These are phyloP conservation scores for Drosophila carrolli DNA, from an alignment of 1,140 invertebrate genomes.

Conservation along the genomic window DNA sequence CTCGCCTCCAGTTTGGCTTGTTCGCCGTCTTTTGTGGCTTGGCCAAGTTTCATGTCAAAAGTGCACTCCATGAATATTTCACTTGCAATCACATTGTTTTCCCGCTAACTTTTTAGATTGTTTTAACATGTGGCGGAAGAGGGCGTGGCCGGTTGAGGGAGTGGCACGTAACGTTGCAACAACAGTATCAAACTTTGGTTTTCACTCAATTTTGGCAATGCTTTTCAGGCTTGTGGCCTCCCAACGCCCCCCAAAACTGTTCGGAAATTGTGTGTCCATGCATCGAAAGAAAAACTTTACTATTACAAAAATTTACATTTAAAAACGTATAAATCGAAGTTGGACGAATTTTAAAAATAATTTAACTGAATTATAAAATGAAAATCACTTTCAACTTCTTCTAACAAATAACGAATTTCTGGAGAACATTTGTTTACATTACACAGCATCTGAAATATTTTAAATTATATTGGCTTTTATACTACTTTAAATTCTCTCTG, in stretches of 20 bases:
- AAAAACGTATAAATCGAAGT: too few relatives aligned
- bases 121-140: constrained; percentile 81
- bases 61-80: constrained; percentile 81
- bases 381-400: too few relatives aligned
- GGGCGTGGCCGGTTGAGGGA: constrained; percentile 57
- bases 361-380: too few relatives aligned
- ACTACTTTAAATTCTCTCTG: background rate
- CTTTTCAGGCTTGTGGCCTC: constrained; percentile 29
- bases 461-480: background rate
- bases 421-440: too few relatives aligned
- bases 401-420: too few relatives aligned
- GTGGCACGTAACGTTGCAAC: constrained; percentile 66
- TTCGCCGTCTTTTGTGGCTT: constrained; percentile 40
- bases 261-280: constrained; percentile 28
- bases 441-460: too few relatives aligned
- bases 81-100: constrained; percentile 83
- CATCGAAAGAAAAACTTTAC: constrained; percentile 11
- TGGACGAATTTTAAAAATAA: too few relatives aligned
- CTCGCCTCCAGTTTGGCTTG: constrained; percentile 7
- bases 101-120: constrained; percentile 81
- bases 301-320: background rate
- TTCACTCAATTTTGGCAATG: constrained; percentile 72
- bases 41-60: constrained; percentile 63
- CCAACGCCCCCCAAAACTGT: constrained; percentile 34
- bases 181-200: constrained; percentile 73